Base-by-base conservation (phyloP, 2,888 invertebrate genomes). In the Steinernema scapterisci region DNA sequence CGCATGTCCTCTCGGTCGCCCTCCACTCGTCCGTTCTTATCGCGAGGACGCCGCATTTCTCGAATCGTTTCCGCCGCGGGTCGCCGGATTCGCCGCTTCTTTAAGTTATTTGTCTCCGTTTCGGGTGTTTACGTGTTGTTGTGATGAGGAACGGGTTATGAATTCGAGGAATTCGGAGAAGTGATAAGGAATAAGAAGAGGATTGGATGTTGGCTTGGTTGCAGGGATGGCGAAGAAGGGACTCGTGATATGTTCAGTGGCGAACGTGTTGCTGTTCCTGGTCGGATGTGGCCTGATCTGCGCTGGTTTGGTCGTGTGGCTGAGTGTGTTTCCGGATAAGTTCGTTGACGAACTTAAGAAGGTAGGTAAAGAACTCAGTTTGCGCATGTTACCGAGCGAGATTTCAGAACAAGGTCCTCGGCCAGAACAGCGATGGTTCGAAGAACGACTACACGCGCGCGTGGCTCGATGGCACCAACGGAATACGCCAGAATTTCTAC, bases 301-400 rank as follows among this genome's bases (percentile, higher is more conserved):
- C 21, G 82, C 82, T 16, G 83, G 83, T 16, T 70, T 83, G 6
- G 83, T 83, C 13, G 78, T 83, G 7, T 78, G 79, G 16, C 75
- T 82, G 13, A 72, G 74, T 21, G 80, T 81, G 0, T 78, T 82
- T 70, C 80, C 81, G 9, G 79, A 76, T 43, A 75, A 75, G 48
- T 76, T 80, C 23, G 70, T 78, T 21, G 75, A 75, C 43, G 71
- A 77, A 52, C 77, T 81, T 31, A 77, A 80, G 71, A 77, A 81
- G 72, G 82, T 82, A 19, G 70, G 72, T 13, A 44, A 7, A 7
- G 7, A 44, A 44, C 45, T 44, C 13, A 13, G 45, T 44, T 44
- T 44, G 45, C 9, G 45, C 13, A 7, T 44, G 6, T n/a, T 48
- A 48, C 48, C 19, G 13, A 19, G 13, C 48, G 6, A n/a, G 3